Base-by-base conservation (phyloP, 2,888 invertebrate species). In the Pharmacophagus antenor region DNA sequence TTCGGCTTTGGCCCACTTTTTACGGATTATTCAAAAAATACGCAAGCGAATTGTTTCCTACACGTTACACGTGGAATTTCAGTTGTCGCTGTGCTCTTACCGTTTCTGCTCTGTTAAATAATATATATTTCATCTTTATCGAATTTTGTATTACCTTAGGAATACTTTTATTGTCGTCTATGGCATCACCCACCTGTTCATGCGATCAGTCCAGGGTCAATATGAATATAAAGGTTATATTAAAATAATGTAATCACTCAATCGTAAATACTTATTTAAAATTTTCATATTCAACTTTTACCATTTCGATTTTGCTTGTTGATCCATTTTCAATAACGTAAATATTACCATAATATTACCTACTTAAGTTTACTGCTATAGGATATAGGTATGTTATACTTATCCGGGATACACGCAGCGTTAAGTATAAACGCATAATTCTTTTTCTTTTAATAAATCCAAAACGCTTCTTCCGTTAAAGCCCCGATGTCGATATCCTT, bases 1-100 rank as follows among this genome's bases (percentile, higher is more conserved):
- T 27, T 54, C 48, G 53, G 49, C 59, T 54, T 59, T 54, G 59
- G 48, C 59, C 53, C 22, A 54, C 54, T 54, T 58, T 53, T 23
- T 23, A 42, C 25, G 41, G 18, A 17, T 50, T 53, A 58, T 52
- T 53, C 21, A 55, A 37, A 22, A 31, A 15, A n/a, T 44, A 27
- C 27, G 27, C 12, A 10, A 21, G 51, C 50, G 37, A 57, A 31
- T 57, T 44, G 21, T 50, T 57, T 50, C 42, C 52, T 21, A 58
- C 1, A 37, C n/a, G 27, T 31, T 42, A 42, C 31, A 31, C 15
- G 31, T 31, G 31, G 31, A 10, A 31, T 31, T 31, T 10, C 31
- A 31, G 10, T 12, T 10, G 1, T 12, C 8, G 15, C n/a, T n/a
- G n/a, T 31, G 12, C 3, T 31, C 12, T 12, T 31, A 15, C 31